Percentiles rank a stretch among this genome's conserved stretches.
These are phyloP conservation scores for Naja naja DNA, from an alignment of 2,113 vertebrate genomes.

Conservation along the genomic window DNA sequence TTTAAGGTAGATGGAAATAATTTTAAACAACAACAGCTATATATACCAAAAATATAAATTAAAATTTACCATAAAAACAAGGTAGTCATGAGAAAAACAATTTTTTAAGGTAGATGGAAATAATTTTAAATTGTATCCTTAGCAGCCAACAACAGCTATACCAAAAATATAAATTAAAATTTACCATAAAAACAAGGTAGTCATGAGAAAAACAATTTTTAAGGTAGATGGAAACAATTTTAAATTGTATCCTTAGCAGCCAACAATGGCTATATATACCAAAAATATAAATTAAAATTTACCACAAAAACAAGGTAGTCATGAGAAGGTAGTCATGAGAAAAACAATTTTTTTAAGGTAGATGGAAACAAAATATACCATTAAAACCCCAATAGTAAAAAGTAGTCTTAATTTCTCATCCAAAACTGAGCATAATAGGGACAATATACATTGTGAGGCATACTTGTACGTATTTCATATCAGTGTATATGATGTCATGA, in stretches of 20 bases:
- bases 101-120: not conserved
- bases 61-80: not conserved
- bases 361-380: not conserved
- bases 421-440: not conserved
- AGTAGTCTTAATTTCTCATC: not conserved
- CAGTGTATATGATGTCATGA: not conserved
- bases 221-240: not conserved
- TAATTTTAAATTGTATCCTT: not conserved
- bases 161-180: not conserved
- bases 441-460: not conserved
- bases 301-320: not conserved
- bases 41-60: not conserved
- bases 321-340: not conserved
- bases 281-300: not conserved
- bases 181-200: not conserved
- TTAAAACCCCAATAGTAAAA: not conserved
- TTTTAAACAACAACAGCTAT: not conserved
- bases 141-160: not conserved
- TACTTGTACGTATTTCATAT: not conserved
- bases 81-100: not conserved
- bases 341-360: not conserved
- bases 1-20: not conserved
- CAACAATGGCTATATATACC: not conserved
- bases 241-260: not conserved
- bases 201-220: not conserved